Evolutionary conservation across 1,140 invertebrate species (phyloP).

Genomic region (Arion vulgaris): DNA sequence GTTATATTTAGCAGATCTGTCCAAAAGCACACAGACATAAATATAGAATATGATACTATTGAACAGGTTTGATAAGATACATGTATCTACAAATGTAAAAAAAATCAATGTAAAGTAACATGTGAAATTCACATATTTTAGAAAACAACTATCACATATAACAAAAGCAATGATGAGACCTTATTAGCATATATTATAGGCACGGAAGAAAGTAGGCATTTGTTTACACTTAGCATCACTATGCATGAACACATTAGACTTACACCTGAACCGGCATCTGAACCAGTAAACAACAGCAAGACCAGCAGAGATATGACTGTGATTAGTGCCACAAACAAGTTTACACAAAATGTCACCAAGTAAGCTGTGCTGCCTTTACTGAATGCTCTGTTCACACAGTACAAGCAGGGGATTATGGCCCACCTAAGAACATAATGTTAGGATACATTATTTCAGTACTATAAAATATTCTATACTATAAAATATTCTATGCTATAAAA

Average conservation of each 20-base stretch:
- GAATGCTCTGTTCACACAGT: conserved; percentile 68
- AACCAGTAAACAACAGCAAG: conserved; percentile 48
- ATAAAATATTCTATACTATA: background rate
- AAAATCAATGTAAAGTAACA: background rate
- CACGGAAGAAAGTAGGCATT: no score
- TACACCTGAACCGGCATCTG: conserved; percentile 3
- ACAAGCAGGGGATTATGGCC: conserved; percentile 72
- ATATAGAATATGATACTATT: no score
- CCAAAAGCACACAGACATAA: no score
- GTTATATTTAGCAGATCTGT: no score
- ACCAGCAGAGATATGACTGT: conserved; percentile 57
- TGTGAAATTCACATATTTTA: background rate
- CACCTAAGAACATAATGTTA: conserved; percentile 60
- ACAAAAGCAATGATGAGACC: background rate
- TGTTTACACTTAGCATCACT: background rate
- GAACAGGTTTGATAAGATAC: no score
- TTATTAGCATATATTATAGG: no score
- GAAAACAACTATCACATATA: background rate
- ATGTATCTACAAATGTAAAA: no score
- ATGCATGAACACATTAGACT: background rate
- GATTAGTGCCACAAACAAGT: conserved; percentile 61
- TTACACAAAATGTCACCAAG: conserved; percentile 70
- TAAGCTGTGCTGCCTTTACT: conserved; percentile 70
- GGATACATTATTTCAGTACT: background rate
- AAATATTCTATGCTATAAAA: no score